Evolutionary conservation across 2,888 invertebrate species (phyloP), one percentile per base, ranked within the genome.

Genomic region (Petrolisthes cinctipes): DNA sequence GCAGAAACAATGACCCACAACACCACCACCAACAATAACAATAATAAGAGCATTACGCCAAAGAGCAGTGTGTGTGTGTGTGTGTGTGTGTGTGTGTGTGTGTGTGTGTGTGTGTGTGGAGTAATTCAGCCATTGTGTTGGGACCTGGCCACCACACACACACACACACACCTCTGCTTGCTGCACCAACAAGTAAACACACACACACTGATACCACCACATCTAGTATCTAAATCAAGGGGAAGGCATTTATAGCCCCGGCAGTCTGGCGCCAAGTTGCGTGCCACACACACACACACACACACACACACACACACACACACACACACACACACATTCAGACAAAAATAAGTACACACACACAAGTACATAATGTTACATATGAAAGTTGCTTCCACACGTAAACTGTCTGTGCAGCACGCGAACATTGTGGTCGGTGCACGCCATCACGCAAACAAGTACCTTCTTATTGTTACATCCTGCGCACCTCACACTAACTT

Each of bases 231-330:
- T 71, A 71, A 71, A 71, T 71, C 71, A 71, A 37, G 71, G 71
- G 71, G 14, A n/a, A 71, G 14, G n/a, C 71, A 71, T 71, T 71
- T n/a, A 71, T 71, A 71, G 37, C 14, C 71, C 71, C 71, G 71
- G 20, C 71, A 71, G n/a, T 17, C 71, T n/a, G 71, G 71, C 71
- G 71, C 71, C 71, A n/a, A 6, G 71, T n/a, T 71, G 71, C 17
- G 71, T 11, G 71, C 20, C 14, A n/a, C 71, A 6, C 20, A 6
- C 71, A n/a, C n/a, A n/a, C n/a, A 79, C 79, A 79, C 78, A 78
- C 54, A 54, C 53, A 54, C 54, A 78, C 51, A 78, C 76, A 76
- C 76, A 76, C 37, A 76, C 37, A 37, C 75, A 37, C 37, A 37
- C 37, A 37, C 37, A 37, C 37, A 37, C 76, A 76, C 76, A 76